Percentiles rank a stretch among this genome's conserved stretches.
Evolutionary conservation across 1,140 invertebrate genomes (phyloP).

Genomic region (Myzus persicae): DNA sequence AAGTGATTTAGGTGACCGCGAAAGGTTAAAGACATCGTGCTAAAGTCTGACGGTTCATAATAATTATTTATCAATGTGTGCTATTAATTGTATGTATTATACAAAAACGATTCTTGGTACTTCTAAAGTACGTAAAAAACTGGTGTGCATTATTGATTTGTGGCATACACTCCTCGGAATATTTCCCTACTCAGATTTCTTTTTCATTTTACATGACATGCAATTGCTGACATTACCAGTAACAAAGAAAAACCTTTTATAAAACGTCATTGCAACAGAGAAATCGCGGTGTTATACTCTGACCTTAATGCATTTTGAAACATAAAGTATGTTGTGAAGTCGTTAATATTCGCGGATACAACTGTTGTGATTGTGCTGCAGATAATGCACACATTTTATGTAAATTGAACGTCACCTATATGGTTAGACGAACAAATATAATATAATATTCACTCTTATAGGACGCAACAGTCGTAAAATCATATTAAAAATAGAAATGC

Average conservation of each 20-base stretch:
- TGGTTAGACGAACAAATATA: neutral
- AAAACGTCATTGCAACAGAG: neutral
- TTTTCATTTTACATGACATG: neutral
- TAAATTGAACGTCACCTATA: neutral
- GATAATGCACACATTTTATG: slow-evolving; percentile 9
- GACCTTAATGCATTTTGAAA: slow-evolving; percentile 23
- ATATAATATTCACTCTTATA: neutral
- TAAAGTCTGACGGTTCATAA: neutral
- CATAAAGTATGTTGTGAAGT: neutral
- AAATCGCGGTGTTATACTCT: neutral
- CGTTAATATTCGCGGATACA: neutral
- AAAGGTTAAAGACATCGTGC: neutral
- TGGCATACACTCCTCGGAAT: neutral
- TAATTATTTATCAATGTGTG: neutral
- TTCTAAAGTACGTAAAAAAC: neutral
- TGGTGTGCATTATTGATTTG: neutral
- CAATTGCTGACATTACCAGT: neutral
- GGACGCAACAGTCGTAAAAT: neutral
- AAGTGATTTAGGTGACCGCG: neutral
- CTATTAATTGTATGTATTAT: neutral
- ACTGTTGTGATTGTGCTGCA: neutral
- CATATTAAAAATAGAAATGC: neutral
- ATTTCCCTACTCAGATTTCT: neutral
- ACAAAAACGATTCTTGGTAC: neutral
- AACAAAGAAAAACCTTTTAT: neutral